A percentile compares a stretch with the other conserved stretches of the same genome.
phyloP scores from a whole-genome alignment of 2,113 vertebrate species.

The Rousettus leschenaultii region DNA sequence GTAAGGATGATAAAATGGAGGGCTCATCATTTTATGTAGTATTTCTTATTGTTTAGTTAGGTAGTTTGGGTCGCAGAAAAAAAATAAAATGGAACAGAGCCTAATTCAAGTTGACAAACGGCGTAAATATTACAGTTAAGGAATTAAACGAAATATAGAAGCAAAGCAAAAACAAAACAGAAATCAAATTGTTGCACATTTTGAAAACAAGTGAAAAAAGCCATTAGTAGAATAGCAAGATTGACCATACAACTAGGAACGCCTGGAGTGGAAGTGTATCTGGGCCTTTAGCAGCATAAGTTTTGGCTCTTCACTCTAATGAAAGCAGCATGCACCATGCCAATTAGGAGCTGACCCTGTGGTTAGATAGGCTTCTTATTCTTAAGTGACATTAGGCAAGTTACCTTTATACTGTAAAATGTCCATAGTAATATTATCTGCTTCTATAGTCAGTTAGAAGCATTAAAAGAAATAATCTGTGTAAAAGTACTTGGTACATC shows the following conservation, averaged over 20 bases:
- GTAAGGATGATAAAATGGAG: background rate
- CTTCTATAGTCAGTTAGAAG: background rate
- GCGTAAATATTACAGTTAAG: background rate
- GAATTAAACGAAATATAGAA: background rate
- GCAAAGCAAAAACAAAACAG: slow-evolving; percentile 1
- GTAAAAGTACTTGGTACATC: background rate
- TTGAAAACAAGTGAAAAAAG: background rate
- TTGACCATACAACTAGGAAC: background rate
- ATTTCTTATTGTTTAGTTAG: background rate
- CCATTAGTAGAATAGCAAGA: background rate
- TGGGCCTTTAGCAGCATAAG: background rate
- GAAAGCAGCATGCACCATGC: background rate
- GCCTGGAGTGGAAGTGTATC: background rate
- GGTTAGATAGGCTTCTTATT: background rate
- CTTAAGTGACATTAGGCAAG: background rate
- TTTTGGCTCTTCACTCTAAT: background rate
- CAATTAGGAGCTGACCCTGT: background rate
- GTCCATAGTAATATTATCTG: background rate
- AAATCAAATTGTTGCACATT: background rate
- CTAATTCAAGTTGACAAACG: background rate
- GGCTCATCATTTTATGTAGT: background rate
- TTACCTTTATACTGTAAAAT: background rate
- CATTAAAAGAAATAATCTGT: background rate
- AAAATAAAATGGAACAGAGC: background rate
- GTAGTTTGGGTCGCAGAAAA: background rate